Conservation (phyloP, 2,113 vertebrate genomes). For the Mesocricetus auratus region DNA sequence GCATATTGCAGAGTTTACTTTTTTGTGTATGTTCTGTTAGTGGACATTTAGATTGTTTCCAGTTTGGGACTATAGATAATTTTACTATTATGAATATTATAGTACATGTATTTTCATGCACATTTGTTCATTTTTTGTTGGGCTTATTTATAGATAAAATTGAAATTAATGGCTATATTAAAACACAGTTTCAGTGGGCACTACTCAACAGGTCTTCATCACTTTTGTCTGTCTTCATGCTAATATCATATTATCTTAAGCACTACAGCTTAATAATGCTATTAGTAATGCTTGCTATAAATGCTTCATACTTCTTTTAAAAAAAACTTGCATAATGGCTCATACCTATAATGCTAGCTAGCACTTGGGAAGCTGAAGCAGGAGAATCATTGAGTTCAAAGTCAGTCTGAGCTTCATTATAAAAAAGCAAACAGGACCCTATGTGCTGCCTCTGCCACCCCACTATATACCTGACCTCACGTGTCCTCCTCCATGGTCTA, state of each 20-base stretch:
- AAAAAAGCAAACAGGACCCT: not conserved
- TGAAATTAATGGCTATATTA: not conserved
- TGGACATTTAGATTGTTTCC: slow-evolving; percentile 29
- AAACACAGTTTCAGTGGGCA: not conserved
- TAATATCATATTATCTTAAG: slow-evolving; percentile 4
- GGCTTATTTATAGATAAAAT: not conserved
- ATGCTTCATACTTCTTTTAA: not conserved
- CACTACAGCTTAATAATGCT: slow-evolving; percentile 33
- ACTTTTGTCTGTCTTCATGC: not conserved
- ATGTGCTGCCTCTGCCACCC: not conserved
- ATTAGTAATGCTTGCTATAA: not conserved
- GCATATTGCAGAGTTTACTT: slow-evolving; percentile 12
- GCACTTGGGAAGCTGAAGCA: not conserved
- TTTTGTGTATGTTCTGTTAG: slow-evolving; percentile 32
- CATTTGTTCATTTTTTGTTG: slow-evolving; percentile 40
- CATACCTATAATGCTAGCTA: too few species aligned
- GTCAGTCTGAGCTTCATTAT: not conserved
- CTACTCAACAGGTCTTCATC: not conserved
- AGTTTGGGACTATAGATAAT: slow-evolving; percentile 5
- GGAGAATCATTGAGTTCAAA: not conserved
- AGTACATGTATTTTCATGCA: slow-evolving; percentile 15
- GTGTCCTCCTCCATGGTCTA: not conserved
- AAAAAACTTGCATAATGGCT: not conserved
- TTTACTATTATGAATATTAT: slow-evolving; percentile 2
- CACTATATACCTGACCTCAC: not conserved